Conservation (phyloP, 2,113 vertebrate species). For the Heliornis fulica region DNA sequence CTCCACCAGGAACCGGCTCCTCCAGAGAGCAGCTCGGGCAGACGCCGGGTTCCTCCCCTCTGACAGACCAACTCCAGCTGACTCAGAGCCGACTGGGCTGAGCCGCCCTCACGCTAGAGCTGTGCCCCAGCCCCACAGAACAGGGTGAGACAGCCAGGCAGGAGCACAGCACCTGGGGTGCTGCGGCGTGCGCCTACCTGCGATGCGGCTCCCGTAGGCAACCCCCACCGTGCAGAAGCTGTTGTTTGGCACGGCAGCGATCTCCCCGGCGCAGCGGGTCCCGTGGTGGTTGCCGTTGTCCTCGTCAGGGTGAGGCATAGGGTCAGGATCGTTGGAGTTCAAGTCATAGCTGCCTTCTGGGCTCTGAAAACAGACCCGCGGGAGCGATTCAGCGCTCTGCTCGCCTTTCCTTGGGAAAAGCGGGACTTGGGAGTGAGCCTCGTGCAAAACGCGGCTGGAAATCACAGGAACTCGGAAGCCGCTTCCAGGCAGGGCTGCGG, state of each 20-base stretch:
- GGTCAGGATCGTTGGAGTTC: slow-evolving; percentile 95
- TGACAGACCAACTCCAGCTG: not conserved
- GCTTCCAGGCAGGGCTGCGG: not conserved
- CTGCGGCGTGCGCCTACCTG: slow-evolving; percentile 67
- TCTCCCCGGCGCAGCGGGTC: slow-evolving; percentile 95
- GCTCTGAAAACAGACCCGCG: slow-evolving; percentile 71
- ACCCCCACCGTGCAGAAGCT: slow-evolving; percentile 94
- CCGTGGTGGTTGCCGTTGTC: slow-evolving; percentile 93
- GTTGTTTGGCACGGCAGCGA: slow-evolving; percentile 93
- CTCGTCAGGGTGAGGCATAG: slow-evolving; percentile 91
- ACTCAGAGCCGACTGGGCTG: not conserved
- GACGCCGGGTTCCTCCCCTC: fast-evolving
- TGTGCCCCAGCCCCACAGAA: fast-evolving
- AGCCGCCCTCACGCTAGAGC: not conserved
- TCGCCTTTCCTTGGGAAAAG: not conserved
- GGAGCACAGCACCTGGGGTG: fast-evolving
- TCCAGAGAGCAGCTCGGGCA: not conserved
- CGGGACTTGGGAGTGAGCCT: fast-evolving
- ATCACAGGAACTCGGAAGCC: fast-evolving
- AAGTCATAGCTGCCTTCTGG: slow-evolving; percentile 96
- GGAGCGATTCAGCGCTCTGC: not conserved
- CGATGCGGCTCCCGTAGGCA: slow-evolving; percentile 90
- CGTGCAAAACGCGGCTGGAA: fast-evolving
- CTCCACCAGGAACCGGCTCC: not conserved
- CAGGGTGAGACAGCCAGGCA: not conserved